Evolutionary conservation across 2,797 vertebrate species (phyloP).

Genomic region (Myotis findleyi): DNA sequence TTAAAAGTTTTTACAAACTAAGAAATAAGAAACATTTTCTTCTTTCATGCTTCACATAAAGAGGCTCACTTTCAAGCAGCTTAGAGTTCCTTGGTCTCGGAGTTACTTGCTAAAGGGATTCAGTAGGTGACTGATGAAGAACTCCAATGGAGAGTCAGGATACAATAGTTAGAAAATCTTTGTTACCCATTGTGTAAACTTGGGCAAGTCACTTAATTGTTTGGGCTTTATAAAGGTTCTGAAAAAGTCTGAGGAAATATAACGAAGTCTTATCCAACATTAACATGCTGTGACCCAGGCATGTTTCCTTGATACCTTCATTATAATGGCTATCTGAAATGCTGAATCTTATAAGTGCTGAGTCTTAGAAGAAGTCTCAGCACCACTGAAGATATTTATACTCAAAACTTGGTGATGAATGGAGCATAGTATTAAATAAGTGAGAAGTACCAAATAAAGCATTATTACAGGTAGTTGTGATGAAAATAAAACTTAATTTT

Average conservation of each 20-base stretch:
- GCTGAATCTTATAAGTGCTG: background rate
- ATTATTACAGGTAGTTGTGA: background rate
- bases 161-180: background rate
- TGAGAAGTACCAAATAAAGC: background rate
- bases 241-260: background rate
- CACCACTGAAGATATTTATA: background rate
- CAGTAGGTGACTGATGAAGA: background rate
- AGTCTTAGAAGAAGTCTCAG: background rate
- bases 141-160: background rate
- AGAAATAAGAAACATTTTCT: background rate
- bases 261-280: background rate
- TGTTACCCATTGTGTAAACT: background rate
- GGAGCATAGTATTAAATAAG: background rate
- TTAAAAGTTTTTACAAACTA: background rate
- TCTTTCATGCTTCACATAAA: background rate
- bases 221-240: background rate
- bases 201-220: background rate
- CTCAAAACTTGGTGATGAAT: background rate
- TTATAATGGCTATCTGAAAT: background rate
- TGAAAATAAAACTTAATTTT: background rate
- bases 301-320: background rate
- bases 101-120: background rate
- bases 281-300: background rate
- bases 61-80: background rate
- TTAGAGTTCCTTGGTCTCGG: background rate